Percentiles rank a stretch among this genome's conserved stretches.
Conservation (phyloP, 92 coral and sea anemone species). For the Umimayanthus kanabou region DNA sequence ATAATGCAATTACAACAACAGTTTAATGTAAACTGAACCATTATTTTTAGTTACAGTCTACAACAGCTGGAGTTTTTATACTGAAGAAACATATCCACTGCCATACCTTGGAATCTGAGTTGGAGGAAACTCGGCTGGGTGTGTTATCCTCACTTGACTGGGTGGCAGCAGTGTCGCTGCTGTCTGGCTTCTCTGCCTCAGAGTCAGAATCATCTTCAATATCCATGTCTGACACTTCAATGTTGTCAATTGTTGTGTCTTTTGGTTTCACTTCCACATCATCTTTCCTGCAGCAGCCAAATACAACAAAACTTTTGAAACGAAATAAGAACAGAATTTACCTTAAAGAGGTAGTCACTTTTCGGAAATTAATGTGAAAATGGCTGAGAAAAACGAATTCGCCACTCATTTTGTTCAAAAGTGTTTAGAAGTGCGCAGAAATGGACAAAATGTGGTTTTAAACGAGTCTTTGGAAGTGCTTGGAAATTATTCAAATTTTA, state of each 20-base stretch:
- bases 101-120: slow-evolving; percentile 51
- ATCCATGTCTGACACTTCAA: slow-evolving; percentile 98
- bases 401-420: no score
- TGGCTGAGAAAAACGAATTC: no score
- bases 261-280: slow-evolving; percentile 61
- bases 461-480: no score
- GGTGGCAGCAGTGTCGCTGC: slow-evolving; percentile 57
- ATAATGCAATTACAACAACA: no score
- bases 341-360: no score
- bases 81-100: background rate
- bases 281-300: slow-evolving; percentile 33
- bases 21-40: background rate
- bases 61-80: background rate
- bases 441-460: no score
- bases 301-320: background rate
- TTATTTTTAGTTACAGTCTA: background rate
- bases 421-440: no score
- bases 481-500: no score
- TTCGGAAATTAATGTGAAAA: no score
- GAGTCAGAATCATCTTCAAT: slow-evolving; percentile 92
- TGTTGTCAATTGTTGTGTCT: slow-evolving; percentile 97
- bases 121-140: slow-evolving; percentile 31
- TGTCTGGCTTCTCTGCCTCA: slow-evolving; percentile 69
- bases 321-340: no score
- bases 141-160: slow-evolving; percentile 37